Evolutionary conservation across 2,113 vertebrate species (phyloP), one percentile per base, ranked within the genome.

Genomic region (Aptenodytes forsteri): DNA sequence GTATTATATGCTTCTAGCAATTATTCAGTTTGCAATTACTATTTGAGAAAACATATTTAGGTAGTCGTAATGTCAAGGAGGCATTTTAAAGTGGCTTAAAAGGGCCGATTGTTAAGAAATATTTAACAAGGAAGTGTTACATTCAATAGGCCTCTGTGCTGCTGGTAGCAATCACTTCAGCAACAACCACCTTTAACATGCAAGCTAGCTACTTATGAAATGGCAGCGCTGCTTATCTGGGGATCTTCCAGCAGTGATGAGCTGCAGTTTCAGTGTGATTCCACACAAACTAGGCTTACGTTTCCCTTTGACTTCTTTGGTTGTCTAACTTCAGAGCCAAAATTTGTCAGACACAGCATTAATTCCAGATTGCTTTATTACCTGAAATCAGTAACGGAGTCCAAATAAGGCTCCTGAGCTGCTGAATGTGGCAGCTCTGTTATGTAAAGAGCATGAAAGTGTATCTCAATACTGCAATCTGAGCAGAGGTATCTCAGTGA

Each of bases 141-240:
- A 20, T 56, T 70, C 55, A 30, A 5, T 27, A 30, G 36, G 11
- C 8, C 10, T 47, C 6, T 22, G 18, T n/a, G 20, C 21, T 42
- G 29, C 21, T 64, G 5, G 32, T 32, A 47, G 25, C 46, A n/a
- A 50, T 32, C 44, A 12, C 19, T 49, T 69, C 34, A 73, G n/a
- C 36, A 64, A 2, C 5, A 54, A 4, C 11, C 13, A 30, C 21
- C 8, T 34, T n/a, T 34, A 50, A 32, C 16, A 7, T 8, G 7
- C 25, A 50, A 80, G 20, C 7, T 22, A 49, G 16, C 3, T 58
- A 6, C 38, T 14, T 26, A 36, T 20, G 34, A 88, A 78, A 56
- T 2, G 1, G 2, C 25, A 72, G 29, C 4, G 1, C 4, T 52
- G 36, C 6, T 82, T 71, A 4, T 71, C 4, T 75, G 42, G 27